phyloP scores from a whole-genome alignment of 2,797 vertebrate species.

The Acridotheres tristis region DNA sequence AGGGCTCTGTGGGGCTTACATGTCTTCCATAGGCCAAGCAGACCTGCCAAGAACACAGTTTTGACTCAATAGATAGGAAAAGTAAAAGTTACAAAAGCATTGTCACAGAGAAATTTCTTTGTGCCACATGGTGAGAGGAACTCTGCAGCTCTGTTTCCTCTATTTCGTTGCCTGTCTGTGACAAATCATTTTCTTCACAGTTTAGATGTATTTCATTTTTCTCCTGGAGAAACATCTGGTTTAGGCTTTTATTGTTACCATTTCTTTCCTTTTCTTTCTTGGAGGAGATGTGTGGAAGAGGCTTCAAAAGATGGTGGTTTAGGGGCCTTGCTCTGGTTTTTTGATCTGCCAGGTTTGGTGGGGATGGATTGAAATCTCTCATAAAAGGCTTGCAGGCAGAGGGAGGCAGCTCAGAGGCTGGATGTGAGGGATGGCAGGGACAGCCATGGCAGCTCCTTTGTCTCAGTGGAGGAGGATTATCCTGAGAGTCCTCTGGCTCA shows the following conservation, averaged over 20 bases:
- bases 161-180: neutral
- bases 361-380: neutral
- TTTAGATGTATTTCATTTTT: neutral
- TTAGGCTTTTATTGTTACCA: neutral
- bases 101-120: neutral
- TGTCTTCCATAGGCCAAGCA: neutral
- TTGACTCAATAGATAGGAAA: neutral
- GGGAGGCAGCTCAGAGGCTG: neutral
- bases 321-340: neutral
- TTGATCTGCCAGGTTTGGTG: neutral
- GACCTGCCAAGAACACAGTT: neutral
- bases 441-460: neutral
- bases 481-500: neutral
- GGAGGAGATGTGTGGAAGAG: fast-evolving
- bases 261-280: neutral
- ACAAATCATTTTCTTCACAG: neutral
- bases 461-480: neutral
- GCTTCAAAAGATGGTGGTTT: neutral
- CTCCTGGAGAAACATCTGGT: neutral
- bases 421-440: neutral
- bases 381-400: neutral
- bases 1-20: neutral
- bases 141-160: neutral
- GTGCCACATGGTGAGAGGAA: neutral
- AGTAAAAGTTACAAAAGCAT: neutral